phyloP scores from a whole-genome alignment of 92 coral and sea anemone species.

The Epizoanthus rinbou region DNA sequence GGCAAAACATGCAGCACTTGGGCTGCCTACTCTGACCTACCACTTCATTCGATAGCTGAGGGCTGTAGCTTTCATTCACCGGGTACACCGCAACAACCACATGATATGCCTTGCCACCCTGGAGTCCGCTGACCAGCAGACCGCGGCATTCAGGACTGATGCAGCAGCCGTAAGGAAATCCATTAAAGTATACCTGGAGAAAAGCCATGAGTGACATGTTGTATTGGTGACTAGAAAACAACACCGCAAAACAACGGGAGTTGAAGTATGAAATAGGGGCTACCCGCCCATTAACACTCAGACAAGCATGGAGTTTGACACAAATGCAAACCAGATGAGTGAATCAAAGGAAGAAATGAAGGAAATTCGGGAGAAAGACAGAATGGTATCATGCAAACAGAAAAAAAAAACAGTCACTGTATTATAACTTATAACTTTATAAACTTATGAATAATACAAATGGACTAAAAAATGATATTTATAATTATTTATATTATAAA shows the following conservation, averaged over 20 bases:
- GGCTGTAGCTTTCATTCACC: conserved; percentile 59
- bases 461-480: too few species aligned
- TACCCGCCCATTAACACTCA: neutral
- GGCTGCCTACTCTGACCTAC: conserved; percentile 12
- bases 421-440: too few species aligned
- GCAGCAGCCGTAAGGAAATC: conserved; percentile 62
- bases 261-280: neutral
- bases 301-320: neutral
- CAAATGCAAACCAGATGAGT: too few species aligned
- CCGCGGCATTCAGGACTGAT: conserved; percentile 66
- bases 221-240: neutral
- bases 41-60: conserved; percentile 83
- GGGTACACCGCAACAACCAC: conserved; percentile 73
- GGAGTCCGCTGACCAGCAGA: conserved; percentile 78
- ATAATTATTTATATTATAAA: too few species aligned
- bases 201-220: neutral
- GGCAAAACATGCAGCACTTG: too few species aligned
- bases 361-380: too few species aligned
- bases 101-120: conserved; percentile 79
- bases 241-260: neutral
- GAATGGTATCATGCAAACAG: too few species aligned
- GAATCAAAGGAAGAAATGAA: too few species aligned
- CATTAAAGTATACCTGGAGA: conserved; percentile 69
- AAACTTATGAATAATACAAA: too few species aligned
- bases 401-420: too few species aligned